These are phyloP conservation scores for Helogale parvula DNA, from an alignment of 2,113 vertebrate genomes.

Conservation along the genomic window DNA sequence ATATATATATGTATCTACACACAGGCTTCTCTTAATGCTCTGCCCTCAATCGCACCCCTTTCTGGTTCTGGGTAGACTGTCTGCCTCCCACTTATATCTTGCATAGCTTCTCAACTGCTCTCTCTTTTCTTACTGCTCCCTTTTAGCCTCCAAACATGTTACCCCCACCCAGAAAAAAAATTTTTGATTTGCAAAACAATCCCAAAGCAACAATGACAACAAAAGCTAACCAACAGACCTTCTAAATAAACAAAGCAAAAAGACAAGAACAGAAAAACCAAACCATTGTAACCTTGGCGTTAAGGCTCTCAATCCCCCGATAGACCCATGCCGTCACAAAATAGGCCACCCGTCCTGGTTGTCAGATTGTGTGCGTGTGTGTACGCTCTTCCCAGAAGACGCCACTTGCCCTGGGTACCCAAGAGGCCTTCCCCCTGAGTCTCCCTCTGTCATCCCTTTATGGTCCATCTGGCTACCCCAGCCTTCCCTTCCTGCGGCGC, in stretches of 20 bases:
- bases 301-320: neutral
- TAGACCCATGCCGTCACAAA: neutral
- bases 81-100: neutral
- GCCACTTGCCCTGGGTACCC: neutral
- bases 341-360: rapidly evolving
- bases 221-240: neutral
- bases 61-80: neutral
- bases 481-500: neutral
- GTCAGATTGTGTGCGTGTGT: no score
- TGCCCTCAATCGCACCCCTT: no score
- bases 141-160: neutral
- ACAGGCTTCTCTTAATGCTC: neutral
- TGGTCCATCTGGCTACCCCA: no score
- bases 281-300: neutral
- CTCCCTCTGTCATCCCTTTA: neutral
- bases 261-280: no score
- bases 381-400: neutral
- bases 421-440: neutral
- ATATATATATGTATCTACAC: neutral
- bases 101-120: neutral
- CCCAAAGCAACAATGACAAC: neutral
- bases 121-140: neutral
- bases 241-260: neutral
- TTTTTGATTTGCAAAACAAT: neutral
- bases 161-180: no score